Percentiles rank a stretch among this genome's conserved stretches.
These are phyloP conservation scores for Lipotes vexillifer DNA, from an alignment of 2,113 vertebrate genomes.

Conservation along the genomic window DNA sequence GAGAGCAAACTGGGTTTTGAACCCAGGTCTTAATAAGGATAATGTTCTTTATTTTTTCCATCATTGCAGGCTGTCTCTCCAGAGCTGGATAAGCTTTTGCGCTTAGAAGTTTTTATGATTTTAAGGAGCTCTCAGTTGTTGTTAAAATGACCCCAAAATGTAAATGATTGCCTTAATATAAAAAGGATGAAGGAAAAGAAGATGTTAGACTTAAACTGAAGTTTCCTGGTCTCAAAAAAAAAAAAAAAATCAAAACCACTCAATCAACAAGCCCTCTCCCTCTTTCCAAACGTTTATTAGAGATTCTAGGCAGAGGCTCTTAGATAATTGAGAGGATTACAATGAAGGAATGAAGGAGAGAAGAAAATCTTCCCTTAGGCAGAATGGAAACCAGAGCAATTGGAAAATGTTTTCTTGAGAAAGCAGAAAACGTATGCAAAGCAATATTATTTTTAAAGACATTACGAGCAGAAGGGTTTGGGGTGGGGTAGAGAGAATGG, in stretches of 20 bases:
- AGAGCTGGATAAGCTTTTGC: constrained; percentile 1
- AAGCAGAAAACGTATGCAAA: constrained; percentile 38
- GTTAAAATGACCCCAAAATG: constrained; percentile 25
- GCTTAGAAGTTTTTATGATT: neutral
- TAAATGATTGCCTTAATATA: constrained; percentile 26
- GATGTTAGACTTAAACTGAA: constrained; percentile 20
- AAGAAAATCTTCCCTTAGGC: constrained; percentile 50
- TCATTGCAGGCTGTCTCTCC: neutral
- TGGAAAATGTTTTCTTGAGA: constrained; percentile 21
- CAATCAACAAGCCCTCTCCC: neutral
- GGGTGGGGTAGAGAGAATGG: neutral
- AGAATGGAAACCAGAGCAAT: neutral
- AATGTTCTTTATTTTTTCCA: neutral
- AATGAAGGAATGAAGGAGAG: constrained; percentile 29
- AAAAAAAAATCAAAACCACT: neutral
- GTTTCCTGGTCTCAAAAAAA: neutral
- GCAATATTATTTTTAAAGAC: constrained; percentile 24
- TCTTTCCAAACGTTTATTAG: constrained; percentile 39
- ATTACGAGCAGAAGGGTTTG: neutral
- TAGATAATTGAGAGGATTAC: constrained; percentile 46
- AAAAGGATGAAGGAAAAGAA: constrained; percentile 51
- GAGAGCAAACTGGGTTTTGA: neutral
- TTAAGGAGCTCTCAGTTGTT: neutral
- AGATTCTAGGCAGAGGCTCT: neutral
- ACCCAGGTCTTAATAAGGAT: neutral